A percentile compares a stretch with the other conserved stretches of the same genome.
Evolutionary conservation across 1,140 invertebrate species (phyloP).

Genomic region (Pectinophora gossypiella): DNA sequence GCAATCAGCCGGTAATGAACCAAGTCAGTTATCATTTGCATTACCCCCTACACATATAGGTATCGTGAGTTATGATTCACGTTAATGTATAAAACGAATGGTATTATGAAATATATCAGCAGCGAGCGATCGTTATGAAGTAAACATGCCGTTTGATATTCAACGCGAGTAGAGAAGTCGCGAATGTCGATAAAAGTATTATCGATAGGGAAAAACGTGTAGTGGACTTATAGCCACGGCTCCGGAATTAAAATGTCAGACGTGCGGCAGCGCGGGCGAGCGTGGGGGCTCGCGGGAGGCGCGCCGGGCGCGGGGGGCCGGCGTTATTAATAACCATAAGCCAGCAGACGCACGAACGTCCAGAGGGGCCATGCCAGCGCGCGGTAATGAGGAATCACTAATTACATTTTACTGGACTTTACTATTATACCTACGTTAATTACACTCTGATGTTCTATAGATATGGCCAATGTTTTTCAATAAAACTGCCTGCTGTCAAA

Average conservation of each 20-base stretch:
- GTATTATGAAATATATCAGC: no score
- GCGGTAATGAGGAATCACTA: slow-evolving; percentile 73
- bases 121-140: no score
- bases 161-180: slow-evolving; percentile 28
- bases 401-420: slow-evolving; percentile 74
- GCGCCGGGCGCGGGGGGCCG: slow-evolving; percentile 31
- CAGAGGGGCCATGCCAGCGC: slow-evolving; percentile 62
- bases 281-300: slow-evolving; percentile 30
- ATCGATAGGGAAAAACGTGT: slow-evolving; percentile 54
- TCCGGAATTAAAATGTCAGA: slow-evolving; percentile 75
- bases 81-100: no score
- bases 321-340: slow-evolving; percentile 75
- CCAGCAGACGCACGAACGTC: slow-evolving; percentile 71
- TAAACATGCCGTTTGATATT: neutral
- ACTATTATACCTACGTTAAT: slow-evolving; percentile 57
- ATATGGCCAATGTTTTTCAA: slow-evolving; percentile 4
- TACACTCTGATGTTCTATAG: slow-evolving; percentile 11
- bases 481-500: no score
- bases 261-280: slow-evolving; percentile 60
- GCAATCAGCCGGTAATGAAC: no score
- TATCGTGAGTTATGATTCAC: no score
- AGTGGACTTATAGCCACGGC: slow-evolving; percentile 52
- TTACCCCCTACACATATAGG: no score
- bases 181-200: slow-evolving; percentile 48
- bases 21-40: no score